Conservation (phyloP, 2,797 vertebrate species). For the Psittacula derbiana region DNA sequence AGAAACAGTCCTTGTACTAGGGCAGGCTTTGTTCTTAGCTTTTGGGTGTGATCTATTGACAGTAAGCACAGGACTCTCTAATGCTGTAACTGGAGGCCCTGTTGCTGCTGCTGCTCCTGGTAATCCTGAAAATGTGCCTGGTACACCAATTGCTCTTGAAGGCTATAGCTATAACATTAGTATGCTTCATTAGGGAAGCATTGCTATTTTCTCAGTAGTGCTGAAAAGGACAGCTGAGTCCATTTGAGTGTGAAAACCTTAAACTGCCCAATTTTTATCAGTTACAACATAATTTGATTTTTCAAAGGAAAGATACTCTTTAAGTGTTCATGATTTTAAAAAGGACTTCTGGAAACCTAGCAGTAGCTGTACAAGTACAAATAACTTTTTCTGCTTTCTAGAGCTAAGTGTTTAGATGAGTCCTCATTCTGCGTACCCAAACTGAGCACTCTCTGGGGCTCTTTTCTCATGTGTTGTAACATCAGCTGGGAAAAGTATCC, state of each 20-base stretch:
- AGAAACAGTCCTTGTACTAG: neutral
- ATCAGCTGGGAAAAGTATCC: neutral
- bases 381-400: neutral
- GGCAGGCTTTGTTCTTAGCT: neutral
- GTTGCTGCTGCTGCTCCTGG: neutral
- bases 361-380: neutral
- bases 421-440: neutral
- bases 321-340: neutral
- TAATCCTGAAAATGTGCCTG: neutral
- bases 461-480: neutral
- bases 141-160: neutral
- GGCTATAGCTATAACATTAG: rapidly evolving
- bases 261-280: neutral
- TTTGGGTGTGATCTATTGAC: neutral
- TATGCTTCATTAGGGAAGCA: neutral
- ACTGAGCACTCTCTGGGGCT: neutral
- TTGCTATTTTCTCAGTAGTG: neutral
- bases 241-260: neutral
- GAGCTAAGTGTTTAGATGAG: neutral
- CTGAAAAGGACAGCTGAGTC: neutral
- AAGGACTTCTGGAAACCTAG: neutral
- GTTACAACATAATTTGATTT: neutral
- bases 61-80: neutral
- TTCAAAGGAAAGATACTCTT: neutral
- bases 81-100: neutral